Conservation (phyloP, 2,888 invertebrate species). For the Keiferia lycopersicella region DNA sequence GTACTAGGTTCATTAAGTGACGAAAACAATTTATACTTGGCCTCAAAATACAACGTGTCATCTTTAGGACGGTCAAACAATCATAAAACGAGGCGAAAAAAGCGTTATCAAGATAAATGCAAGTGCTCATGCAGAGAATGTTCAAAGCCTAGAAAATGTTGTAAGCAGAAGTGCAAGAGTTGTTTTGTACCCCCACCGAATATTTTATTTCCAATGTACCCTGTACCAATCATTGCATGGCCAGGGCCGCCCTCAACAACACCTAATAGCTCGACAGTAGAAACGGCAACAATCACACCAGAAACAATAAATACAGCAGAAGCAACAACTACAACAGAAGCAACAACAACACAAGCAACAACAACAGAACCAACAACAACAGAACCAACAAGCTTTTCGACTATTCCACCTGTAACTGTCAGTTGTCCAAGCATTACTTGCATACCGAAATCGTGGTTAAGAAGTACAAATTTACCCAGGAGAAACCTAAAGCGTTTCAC, state of each 20-base stretch:
- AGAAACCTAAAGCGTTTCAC: background rate
- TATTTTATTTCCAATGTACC: conserved; percentile 1
- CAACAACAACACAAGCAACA: conserved; percentile 14
- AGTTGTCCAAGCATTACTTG: background rate
- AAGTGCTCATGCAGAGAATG: conserved; percentile 48
- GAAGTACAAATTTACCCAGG: background rate
- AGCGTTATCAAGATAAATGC: conserved; percentile 35
- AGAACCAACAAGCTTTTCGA: conserved; percentile 1
- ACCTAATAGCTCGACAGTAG: background rate
- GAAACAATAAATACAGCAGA: background rate
- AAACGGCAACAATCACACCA: background rate
- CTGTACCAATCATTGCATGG: background rate
- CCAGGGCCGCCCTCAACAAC: background rate
- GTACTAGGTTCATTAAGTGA: background rate
- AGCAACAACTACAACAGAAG: background rate
- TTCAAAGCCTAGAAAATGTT: conserved; percentile 28
- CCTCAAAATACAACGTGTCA: background rate
- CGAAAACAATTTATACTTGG: background rate
- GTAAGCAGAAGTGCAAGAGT: background rate
- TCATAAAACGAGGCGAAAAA: background rate
- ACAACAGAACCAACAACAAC: conserved; percentile 16
- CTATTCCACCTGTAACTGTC: background rate
- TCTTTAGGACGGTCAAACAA: background rate
- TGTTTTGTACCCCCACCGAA: background rate
- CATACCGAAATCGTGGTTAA: conserved; percentile 10